phyloP scores from a whole-genome alignment of 2,113 vertebrate genomes.

The Edolisoma coerulescens region DNA sequence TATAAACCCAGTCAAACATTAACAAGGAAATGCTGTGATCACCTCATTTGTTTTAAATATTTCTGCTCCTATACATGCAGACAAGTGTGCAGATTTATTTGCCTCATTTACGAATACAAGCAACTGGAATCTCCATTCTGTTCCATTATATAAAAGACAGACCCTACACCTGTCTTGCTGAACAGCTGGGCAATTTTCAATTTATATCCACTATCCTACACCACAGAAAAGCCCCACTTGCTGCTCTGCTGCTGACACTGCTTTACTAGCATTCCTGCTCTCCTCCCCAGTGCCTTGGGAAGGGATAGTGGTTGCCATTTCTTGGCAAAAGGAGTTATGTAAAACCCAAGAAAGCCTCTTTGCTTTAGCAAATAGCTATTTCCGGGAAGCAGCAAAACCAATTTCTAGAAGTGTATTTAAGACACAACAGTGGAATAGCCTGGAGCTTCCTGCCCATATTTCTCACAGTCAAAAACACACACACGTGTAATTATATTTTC shows the following conservation, averaged over 20 bases:
- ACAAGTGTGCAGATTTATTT: conserved; percentile 68
- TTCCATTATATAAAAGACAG: conserved; percentile 57
- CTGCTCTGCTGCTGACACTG: conserved; percentile 14
- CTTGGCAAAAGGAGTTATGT: not conserved
- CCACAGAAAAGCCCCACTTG: conserved; percentile 26
- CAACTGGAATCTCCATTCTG: conserved; percentile 66
- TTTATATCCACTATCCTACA: conserved; percentile 55
- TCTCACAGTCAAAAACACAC: conserved; percentile 42
- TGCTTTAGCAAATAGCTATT: not conserved
- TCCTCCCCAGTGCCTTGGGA: not conserved
- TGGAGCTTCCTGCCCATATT: conserved; percentile 22
- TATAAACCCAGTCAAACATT: not conserved
- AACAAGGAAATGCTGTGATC: not conserved
- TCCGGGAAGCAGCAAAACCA: conserved; percentile 19
- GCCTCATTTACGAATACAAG: conserved; percentile 53
- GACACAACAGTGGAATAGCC: not conserved
- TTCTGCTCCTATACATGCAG: conserved; percentile 30
- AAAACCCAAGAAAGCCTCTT: not conserved
- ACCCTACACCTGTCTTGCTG: conserved; percentile 64
- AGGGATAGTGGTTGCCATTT: not conserved
- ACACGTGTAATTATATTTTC: conserved; percentile 39
- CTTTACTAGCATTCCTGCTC: conserved; percentile 13
- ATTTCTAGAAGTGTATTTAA: not conserved
- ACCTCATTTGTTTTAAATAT: conserved; percentile 48
- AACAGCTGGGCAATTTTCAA: conserved; percentile 70